phyloP scores from a whole-genome alignment of 35 echinoderm and acorn worm species.

The Ophioderma brevispina region DNA sequence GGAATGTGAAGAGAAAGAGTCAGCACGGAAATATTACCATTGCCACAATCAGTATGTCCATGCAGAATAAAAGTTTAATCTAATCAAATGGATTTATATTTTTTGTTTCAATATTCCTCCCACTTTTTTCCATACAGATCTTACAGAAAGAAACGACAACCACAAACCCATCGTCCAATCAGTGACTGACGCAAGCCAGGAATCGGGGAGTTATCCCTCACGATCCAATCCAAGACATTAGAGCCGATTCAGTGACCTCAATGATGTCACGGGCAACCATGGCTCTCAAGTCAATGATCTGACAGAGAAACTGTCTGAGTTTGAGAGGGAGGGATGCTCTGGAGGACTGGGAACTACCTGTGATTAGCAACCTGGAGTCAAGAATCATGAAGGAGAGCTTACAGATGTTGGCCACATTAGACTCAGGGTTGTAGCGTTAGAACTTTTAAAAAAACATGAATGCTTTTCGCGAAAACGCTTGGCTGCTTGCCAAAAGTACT shows the following conservation, averaged over 20 bases:
- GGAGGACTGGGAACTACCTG: constrained; percentile 94
- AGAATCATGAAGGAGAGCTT: constrained; percentile 65
- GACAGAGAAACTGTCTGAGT: constrained; percentile 86
- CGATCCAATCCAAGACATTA: constrained; percentile 50
- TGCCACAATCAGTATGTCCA: too few species aligned
- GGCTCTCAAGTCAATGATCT: constrained; percentile 63
- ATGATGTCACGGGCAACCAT: constrained; percentile 31
- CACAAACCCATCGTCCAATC: constrained; percentile 85
- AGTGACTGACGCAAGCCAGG: constrained; percentile 59
- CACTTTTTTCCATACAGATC: constrained; percentile 37
- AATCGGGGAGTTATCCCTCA: constrained; percentile 1
- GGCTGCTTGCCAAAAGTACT: not conserved
- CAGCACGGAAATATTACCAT: too few species aligned
- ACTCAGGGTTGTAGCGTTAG: constrained; percentile 83
- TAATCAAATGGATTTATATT: too few species aligned
- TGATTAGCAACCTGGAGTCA: constrained; percentile 69
- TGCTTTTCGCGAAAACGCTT: not conserved
- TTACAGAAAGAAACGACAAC: constrained; percentile 93
- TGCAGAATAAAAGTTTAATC: too few species aligned
- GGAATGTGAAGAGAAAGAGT: too few species aligned
- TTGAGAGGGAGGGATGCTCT: constrained; percentile 81
- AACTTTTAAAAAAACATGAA: not conserved
- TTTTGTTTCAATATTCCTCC: not conserved
- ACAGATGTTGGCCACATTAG: constrained; percentile 58
- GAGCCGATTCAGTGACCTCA: constrained; percentile 55